These are phyloP conservation scores for Ricordea florida DNA, from an alignment of 92 coral and sea anemone genomes.

Conservation along the genomic window DNA sequence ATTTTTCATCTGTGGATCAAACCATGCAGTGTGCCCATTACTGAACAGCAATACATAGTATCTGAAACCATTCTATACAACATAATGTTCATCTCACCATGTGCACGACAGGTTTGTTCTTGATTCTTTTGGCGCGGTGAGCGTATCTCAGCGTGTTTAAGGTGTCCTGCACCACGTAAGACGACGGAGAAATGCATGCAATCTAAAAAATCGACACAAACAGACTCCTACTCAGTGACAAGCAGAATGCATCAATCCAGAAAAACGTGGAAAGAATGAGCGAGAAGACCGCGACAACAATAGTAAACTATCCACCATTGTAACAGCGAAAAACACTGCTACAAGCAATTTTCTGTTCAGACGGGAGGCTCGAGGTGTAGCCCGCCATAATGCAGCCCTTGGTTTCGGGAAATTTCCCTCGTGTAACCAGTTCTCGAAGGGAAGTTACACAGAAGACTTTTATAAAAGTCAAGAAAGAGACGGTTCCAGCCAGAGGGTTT, in stretches of 20 bases:
- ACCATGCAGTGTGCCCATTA: too few relatives aligned
- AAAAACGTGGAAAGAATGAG: background rate
- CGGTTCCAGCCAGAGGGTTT: too few relatives aligned
- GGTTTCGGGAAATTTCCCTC: too few relatives aligned
- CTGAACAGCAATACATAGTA: too few relatives aligned
- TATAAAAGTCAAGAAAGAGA: too few relatives aligned
- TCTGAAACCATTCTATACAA: too few relatives aligned
- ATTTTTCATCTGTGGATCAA: too few relatives aligned
- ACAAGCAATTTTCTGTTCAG: background rate
- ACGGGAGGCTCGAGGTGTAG: too few relatives aligned
- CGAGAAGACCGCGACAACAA: background rate
- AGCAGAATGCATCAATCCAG: background rate
- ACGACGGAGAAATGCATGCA: slow-evolving; percentile 98
- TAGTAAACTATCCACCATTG: background rate
- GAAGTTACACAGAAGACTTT: too few relatives aligned
- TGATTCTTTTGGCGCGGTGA: slow-evolving; percentile 94
- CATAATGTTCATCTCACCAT: slow-evolving; percentile 75
- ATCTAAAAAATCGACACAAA: slow-evolving; percentile 67
- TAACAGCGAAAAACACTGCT: background rate
- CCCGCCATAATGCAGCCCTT: too few relatives aligned
- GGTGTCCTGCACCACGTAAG: slow-evolving; percentile 90
- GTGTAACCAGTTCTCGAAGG: too few relatives aligned
- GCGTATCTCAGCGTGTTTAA: slow-evolving; percentile 97
- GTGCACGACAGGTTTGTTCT: slow-evolving; percentile 96
- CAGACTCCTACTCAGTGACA: background rate